phyloP scores from a whole-genome alignment of 2,797 vertebrate genomes.

The Enteromius paludinosus region DNA sequence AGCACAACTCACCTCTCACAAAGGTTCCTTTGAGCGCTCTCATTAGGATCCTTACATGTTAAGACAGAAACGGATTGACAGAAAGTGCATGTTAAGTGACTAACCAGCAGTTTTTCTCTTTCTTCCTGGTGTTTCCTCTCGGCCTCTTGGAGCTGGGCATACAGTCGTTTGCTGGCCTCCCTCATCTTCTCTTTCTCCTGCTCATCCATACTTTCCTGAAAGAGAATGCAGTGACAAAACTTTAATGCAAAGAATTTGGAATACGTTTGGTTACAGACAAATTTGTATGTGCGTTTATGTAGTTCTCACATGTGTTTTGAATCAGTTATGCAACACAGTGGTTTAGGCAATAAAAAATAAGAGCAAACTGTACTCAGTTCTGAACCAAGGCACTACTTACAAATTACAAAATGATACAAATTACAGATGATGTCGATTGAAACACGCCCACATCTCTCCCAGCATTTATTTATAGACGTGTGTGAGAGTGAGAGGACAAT shows the following conservation, averaged over 20 bases:
- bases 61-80: background rate
- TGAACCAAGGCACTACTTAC: background rate
- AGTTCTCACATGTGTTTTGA: slow-evolving; percentile 4
- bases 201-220: slow-evolving; percentile 72
- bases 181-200: slow-evolving; percentile 83
- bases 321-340: background rate
- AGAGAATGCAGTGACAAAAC: background rate
- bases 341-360: slow-evolving; percentile 6
- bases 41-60: background rate
- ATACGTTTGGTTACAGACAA: background rate
- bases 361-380: background rate
- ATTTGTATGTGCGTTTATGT: slow-evolving; percentile 1
- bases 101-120: slow-evolving; percentile 84
- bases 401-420: background rate
- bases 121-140: slow-evolving; percentile 87
- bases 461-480: slow-evolving; percentile 16
- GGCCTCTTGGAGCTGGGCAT: slow-evolving; percentile 84
- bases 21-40: background rate
- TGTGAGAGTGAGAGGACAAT: background rate
- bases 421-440: background rate
- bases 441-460: slow-evolving; percentile 17
- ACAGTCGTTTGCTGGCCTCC: slow-evolving; percentile 82
- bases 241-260: background rate
- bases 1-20: background rate
- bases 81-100: background rate